These are phyloP conservation scores for Sus scrofa DNA, from an alignment of 2,113 vertebrate species.

Conservation along the genomic window T2T-Sscrofa CM000824.6:139976501-139977000, in stretches of 20 bases:
- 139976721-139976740: neutral
- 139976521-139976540: neutral
- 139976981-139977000: too few species aligned
- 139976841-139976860: neutral
- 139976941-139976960: constrained; percentile 42
- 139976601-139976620: neutral
- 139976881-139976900: neutral
- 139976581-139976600: neutral
- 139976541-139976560: neutral
- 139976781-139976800: neutral
- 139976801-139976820: neutral
- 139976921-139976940: constrained; percentile 7
- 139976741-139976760: constrained; percentile 3
- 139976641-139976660: constrained; percentile 20
- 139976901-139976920: neutral
- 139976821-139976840: neutral
- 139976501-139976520: neutral
- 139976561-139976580: neutral
- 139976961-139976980: neutral
- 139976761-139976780: neutral
- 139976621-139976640: neutral
- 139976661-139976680: neutral
- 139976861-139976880: neutral
- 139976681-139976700: neutral
- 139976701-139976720: neutral